Evolutionary conservation across 1,140 invertebrate species (phyloP).

Genomic region (Zeugodacus cucurbitae): DNA sequence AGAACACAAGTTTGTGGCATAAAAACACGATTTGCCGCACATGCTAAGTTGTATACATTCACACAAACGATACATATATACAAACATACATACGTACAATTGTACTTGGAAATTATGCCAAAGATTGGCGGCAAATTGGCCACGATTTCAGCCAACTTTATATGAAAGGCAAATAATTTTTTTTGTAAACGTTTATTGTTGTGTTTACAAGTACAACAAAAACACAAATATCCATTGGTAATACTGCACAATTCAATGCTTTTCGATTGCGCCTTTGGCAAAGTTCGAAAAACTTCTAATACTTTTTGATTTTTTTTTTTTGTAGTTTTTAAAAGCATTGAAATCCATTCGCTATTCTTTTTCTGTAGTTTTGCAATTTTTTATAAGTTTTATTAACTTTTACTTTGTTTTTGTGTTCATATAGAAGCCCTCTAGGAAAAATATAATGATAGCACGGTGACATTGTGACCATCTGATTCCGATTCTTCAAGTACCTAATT

Average conservation of each 20-base stretch:
- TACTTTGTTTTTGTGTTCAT: neutral
- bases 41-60: neutral
- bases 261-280: neutral
- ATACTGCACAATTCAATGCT: neutral
- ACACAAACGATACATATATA: neutral
- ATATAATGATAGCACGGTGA: neutral
- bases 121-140: slow-evolving; percentile 31
- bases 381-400: neutral
- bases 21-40: slow-evolving; percentile 28
- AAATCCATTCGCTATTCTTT: neutral
- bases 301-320: neutral
- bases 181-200: too few species aligned
- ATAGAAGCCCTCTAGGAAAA: neutral
- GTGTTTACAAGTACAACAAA: too few species aligned
- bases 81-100: neutral
- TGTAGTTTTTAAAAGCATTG: neutral
- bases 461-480: too few species aligned
- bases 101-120: neutral
- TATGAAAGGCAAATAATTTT: neutral
- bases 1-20: slow-evolving; percentile 11
- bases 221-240: neutral
- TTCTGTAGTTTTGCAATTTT: neutral
- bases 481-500: too few species aligned
- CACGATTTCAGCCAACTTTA: slow-evolving; percentile 14
- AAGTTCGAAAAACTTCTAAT: slow-evolving; percentile 1